Percentiles rank a stretch among this genome's conserved stretches.
Evolutionary conservation across 2,113 vertebrate genomes (phyloP).

Genomic region (Lasiurus cinereus): DNA sequence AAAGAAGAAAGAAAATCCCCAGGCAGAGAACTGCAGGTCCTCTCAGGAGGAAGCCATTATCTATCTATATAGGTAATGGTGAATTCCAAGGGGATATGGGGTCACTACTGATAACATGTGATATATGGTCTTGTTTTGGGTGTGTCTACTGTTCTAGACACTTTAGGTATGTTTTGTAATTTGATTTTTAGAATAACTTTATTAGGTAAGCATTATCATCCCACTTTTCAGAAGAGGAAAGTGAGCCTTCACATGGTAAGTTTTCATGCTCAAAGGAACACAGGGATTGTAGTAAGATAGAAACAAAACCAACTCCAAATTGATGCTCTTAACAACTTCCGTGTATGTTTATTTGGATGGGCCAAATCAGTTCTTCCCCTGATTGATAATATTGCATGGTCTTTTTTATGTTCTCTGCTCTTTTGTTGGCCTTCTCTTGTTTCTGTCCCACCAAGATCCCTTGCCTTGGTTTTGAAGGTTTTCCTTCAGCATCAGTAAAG

Average conservation of each 20-base stretch:
- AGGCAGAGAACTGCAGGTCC: background rate
- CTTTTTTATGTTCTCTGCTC: background rate
- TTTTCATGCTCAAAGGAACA: background rate
- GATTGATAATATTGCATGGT: background rate
- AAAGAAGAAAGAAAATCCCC: background rate
- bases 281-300: background rate
- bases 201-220: background rate
- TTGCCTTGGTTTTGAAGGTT: slow-evolving; percentile 23
- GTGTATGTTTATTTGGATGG: background rate
- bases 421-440: background rate
- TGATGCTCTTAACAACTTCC: background rate
- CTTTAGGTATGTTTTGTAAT: background rate
- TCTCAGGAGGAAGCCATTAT: background rate
- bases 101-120: background rate
- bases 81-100: background rate
- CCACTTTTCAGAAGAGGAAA: background rate
- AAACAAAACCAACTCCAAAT: background rate
- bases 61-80: background rate
- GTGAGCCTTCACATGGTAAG: background rate
- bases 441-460: background rate
- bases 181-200: background rate
- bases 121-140: background rate
- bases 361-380: background rate
- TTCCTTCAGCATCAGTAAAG: background rate
- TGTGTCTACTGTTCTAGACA: background rate